Base-by-base conservation (phyloP, 1,140 invertebrate species). In the Calliphora vicina region DNA sequence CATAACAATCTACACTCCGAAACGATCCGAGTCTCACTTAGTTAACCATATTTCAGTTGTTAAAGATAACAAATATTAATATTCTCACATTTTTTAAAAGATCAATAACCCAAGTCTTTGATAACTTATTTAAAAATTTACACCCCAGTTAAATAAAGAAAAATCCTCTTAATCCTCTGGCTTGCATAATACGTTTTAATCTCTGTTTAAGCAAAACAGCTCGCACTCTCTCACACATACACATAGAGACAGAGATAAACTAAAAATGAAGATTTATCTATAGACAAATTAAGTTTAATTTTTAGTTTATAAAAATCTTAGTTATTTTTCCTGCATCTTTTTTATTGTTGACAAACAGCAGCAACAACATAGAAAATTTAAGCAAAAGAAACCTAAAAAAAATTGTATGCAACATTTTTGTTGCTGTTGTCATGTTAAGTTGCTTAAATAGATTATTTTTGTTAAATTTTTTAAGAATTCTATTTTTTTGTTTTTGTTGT, bases 381-480 rank as follows among this genome's bases (percentile, higher is more conserved):
- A 23, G n/a, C n/a, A 67, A 67, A 67, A 17, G 61, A 67, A 57
- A 57, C 10, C 13, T 57, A 67, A 20, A 10, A 10, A 67, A 23
- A 67, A 67, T 8, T 20, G n/a, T 20, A 23, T 67, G 61, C n/a
- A 67, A 67, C 20, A 67, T 23, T 67, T 67, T 67, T 67, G n/a
- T 57, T 57, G 12, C 12, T 57, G 61, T 67, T 67, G 61, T 67
- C 61, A 67, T 67, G 20, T 67, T 67, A 67, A 67, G 61, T 67
- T 67, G 61, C 61, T 67, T 67, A 67, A 67, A 67, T 67, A n/a
- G 61, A 67, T 67, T 67, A 67, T 67, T 67, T 67, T 67, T 67
- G 61, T 67, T 67, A 23, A 23, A 67, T 67, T 67, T 57, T 57
- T 57, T 25, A 20, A 67, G 45, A 57, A n/a, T n/a, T n/a, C n/a